Evolutionary conservation across 2,888 invertebrate species (phyloP).

Genomic region (Nemapogon koenigi): DNA sequence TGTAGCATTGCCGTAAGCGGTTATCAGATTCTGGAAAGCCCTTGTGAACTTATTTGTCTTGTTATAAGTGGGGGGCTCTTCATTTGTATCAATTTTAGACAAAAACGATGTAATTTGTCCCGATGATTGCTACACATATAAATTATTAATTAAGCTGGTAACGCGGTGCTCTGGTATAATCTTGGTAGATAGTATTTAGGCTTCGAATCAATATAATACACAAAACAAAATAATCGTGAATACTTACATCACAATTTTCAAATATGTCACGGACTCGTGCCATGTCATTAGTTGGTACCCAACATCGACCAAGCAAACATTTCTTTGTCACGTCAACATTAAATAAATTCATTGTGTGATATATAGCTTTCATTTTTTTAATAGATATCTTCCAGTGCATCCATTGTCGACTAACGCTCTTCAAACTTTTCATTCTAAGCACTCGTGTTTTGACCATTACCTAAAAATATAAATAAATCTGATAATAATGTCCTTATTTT

Average conservation of each 20-base stretch:
- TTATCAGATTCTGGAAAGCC: constrained; percentile 90
- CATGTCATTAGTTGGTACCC: constrained; percentile 75
- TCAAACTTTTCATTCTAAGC: constrained; percentile 82
- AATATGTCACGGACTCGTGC: constrained; percentile 60
- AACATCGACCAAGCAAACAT: constrained; percentile 81
- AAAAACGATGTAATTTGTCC: constrained; percentile 78
- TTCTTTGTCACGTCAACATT: constrained; percentile 83
- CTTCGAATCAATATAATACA: constrained; percentile 11
- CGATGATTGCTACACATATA: too few relatives aligned
- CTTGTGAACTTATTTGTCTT: constrained; percentile 88
- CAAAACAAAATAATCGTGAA: constrained; percentile 1
- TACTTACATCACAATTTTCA: constrained; percentile 26
- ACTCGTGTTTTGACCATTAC: constrained; percentile 84
- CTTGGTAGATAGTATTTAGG: too few relatives aligned
- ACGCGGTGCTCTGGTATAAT: too few relatives aligned
- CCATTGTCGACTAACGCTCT: constrained; percentile 80
- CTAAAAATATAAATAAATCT: too few relatives aligned
- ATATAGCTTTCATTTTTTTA: constrained; percentile 88
- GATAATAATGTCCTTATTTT: too few relatives aligned
- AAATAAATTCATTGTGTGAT: constrained; percentile 83
- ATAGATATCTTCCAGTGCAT: constrained; percentile 83
- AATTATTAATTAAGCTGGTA: too few relatives aligned
- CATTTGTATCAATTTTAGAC: constrained; percentile 73
- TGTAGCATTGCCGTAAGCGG: constrained; percentile 88
- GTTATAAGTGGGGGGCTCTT: constrained; percentile 86